Evolutionary conservation across 2,797 vertebrate species (phyloP).

Genomic region (Balearica regulorum): DNA sequence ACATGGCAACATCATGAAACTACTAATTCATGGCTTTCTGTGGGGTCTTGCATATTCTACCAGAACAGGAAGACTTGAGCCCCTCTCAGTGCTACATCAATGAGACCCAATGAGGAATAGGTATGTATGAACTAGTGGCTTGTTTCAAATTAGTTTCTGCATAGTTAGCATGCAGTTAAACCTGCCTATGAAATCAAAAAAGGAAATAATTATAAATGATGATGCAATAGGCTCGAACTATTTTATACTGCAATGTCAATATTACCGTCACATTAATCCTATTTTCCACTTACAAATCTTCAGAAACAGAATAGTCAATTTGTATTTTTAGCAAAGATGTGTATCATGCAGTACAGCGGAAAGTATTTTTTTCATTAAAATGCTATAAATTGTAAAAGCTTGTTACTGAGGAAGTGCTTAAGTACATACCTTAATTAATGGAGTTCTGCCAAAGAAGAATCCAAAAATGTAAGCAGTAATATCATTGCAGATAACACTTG

Average conservation of each 20-base stretch:
- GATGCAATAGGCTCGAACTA: not conserved
- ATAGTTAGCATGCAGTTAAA: not conserved
- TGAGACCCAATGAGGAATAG: not conserved
- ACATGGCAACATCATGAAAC: not conserved
- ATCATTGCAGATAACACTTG: conserved; percentile 97
- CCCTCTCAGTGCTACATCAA: not conserved
- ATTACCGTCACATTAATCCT: not conserved
- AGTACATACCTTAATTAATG: conserved; percentile 89
- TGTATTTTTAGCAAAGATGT: not conserved
- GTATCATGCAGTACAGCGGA: not conserved
- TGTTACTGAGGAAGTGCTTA: not conserved
- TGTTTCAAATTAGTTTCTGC: not conserved
- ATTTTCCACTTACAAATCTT: not conserved
- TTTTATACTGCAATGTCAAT: not conserved
- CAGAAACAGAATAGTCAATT: not conserved
- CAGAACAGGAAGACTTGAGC: not conserved
- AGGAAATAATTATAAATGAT: not conserved
- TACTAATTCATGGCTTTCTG: not conserved
- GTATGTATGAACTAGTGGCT: not conserved
- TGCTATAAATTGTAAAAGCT: not conserved
- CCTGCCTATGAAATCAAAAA: not conserved
- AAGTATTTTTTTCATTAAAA: not conserved
- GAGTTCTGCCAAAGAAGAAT: conserved; percentile 98
- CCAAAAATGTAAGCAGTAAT: conserved; percentile 97
- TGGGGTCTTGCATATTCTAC: not conserved